Evolutionary conservation across 2,888 invertebrate species (phyloP), one percentile per base, ranked within the genome.

Genomic region (Synergus gifuensis): DNA sequence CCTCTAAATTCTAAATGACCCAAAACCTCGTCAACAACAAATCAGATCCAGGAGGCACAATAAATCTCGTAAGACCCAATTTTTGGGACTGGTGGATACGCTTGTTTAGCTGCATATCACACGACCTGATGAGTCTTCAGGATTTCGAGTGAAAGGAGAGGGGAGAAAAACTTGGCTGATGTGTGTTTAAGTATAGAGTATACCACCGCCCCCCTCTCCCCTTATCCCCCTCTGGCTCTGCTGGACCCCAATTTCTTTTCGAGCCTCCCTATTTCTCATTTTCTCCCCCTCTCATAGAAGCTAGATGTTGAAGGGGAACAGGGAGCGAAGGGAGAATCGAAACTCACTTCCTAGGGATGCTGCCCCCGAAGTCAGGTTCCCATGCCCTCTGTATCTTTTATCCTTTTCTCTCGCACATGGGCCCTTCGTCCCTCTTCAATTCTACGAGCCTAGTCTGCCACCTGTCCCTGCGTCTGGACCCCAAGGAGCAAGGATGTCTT

Each of bases 331-430:
- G 76, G 67, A 36, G 64, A 82, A 66, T 78, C 76, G 78, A 85
- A 84, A 85, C 86, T 87, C 87, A 88, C 88, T 91, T 91, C 90
- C 90, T 91, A 90, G 91, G 91, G 92, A 92, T 91, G 92, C 90
- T 91, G 91, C 90, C 91, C 91, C 89, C 89, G 88, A 91, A 92
- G 91, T 92, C 91, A 92, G 92, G 91, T 92, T 92, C 92, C 92
- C 92, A 92, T 92, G 92, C 91, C 87, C 91, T 89, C 89, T 82
- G 84, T 79, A 85, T 85, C 76, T 76, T 78, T 78, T 82, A 81
- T 85, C 84, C 84, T 81, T 81, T 82, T 85, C 81, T 79, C 76
- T 73, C 76, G 76, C 60, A 2, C 58, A 78, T 69, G 28, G 18
- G 62, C 12, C 49, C 22, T 54, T 60, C 36, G 58, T 67, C 67